Evolutionary conservation across 2,888 invertebrate species (phyloP).

Genomic region (Clanis bilineata): DNA sequence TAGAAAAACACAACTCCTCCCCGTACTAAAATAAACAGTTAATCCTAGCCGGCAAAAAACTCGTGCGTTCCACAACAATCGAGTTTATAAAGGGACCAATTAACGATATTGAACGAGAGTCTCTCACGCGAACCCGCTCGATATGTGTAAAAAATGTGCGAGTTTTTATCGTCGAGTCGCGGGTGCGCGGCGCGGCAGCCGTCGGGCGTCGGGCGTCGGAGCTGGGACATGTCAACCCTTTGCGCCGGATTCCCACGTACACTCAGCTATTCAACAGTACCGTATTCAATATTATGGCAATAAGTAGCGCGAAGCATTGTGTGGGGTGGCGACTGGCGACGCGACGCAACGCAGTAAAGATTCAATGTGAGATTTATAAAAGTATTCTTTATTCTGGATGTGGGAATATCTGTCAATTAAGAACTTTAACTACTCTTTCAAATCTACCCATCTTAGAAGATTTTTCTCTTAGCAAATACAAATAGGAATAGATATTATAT

Average conservation of each 20-base stretch:
- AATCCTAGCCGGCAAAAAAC: neutral
- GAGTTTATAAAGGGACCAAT: conserved; percentile 24
- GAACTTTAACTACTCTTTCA: neutral
- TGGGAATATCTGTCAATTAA: neutral
- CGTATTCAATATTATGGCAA: conserved; percentile 3
- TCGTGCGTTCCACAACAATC: neutral
- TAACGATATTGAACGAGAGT: conserved; percentile 20
- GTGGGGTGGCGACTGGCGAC: neutral
- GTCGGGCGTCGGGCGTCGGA: neutral
- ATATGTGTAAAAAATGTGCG: conserved; percentile 11
- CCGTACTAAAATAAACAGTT: neutral
- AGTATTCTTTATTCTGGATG: neutral
- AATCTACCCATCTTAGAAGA: neutral
- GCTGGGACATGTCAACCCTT: conserved; percentile 17
- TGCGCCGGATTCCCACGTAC: conserved; percentile 16
- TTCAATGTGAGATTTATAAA: neutral
- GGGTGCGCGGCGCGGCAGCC: neutral
- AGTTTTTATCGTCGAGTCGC: conserved; percentile 1
- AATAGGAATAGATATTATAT: too few relatives aligned
- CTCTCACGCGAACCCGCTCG: conserved; percentile 20
- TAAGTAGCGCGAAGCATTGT: neutral
- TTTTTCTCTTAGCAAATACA: too few relatives aligned
- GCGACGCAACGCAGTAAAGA: neutral
- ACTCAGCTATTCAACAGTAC: neutral
- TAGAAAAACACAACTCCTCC: neutral